Base-by-base conservation (phyloP, 2,888 invertebrate genomes). In the Himalopsyche kuldschensis region DNA sequence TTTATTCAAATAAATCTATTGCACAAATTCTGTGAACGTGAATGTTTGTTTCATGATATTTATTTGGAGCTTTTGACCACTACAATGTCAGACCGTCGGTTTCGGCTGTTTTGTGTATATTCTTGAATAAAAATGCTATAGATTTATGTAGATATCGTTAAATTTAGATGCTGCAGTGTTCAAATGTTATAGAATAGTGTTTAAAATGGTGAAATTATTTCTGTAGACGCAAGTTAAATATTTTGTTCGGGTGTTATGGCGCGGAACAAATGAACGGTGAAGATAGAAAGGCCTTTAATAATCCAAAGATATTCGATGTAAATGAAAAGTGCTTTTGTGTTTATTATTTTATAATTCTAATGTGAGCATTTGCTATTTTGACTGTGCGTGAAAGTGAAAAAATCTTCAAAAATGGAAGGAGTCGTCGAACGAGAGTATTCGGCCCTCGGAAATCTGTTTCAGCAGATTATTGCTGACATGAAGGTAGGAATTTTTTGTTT, bases 391-490 rank as follows among this genome's bases (percentile, higher is more conserved):
- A 78, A 80, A 79, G 81, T 79, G 69, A 32, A 75, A 78, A 75
- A 82, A 63, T 69, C 79, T 46, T 55, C 31, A 89, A 92, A 91
- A 90, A 95, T 95, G 95, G 95, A 95, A 92, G 93, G 93, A 88
- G 90, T 91, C 80, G 92, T 94, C 88, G 96, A 96, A 90, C 94
- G 96, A 90, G 97, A 97, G 92, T 96, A 96, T 90, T 96, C 96
- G 90, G 97, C 97, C 87, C 92, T 98, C 89, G 98, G 98, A 90
- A 97, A 96, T 89, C 94, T 98, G 87, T 98, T 98, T 90, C 97
- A 98, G 91, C 97, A 97, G 90, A 97, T 99, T 88, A 95, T 99
- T 88, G 95, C 95, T 89, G 99, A 99, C 90, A 96, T 99, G 96
- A 98, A 98, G 96, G 98, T 98, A 93, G 92, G 94, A 90, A 55